Evolutionary conservation across 2,113 vertebrate genomes (phyloP).

Genomic region (Forbesichthys agassizii): DNA sequence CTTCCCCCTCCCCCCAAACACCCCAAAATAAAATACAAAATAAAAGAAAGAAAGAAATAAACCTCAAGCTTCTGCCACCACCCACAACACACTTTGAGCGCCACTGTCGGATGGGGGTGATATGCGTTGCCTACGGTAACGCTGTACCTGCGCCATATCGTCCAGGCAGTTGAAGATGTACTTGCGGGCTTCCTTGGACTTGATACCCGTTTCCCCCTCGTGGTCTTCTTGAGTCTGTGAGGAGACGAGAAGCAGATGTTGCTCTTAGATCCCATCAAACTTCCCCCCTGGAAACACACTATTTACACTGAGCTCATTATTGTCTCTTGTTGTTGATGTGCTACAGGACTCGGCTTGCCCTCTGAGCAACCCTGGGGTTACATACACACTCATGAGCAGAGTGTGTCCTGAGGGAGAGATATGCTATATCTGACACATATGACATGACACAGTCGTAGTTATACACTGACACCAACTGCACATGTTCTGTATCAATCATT

Average conservation of each 20-base stretch:
- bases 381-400: conserved; percentile 48
- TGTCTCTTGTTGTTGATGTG: conserved; percentile 64
- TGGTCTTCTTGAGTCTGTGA: conserved; percentile 92
- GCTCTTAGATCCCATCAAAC: conserved; percentile 53
- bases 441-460: neutral
- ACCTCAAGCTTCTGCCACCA: too few relatives aligned
- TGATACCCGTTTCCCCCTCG: conserved; percentile 93
- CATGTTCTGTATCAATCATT: neutral
- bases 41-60: too few relatives aligned
- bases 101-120: neutral
- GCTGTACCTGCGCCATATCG: conserved; percentile 93
- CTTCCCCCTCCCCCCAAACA: too few relatives aligned
- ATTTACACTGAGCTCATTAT: conserved; percentile 73
- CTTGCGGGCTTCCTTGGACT: conserved; percentile 96
- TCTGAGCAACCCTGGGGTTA: conserved; percentile 63
- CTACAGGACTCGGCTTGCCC: conserved; percentile 62
- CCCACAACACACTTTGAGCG: neutral
- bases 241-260: conserved; percentile 72
- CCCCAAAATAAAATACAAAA: too few relatives aligned
- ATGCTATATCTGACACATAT: neutral
- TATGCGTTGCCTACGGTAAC: neutral
- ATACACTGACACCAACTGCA: neutral
- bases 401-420: neutral
- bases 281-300: conserved; percentile 65
- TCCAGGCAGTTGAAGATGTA: conserved; percentile 98